Evolutionary conservation across 2,797 vertebrate species (phyloP), one percentile per base, ranked within the genome.

Genomic region (Rhinatrema bivittatum): DNA sequence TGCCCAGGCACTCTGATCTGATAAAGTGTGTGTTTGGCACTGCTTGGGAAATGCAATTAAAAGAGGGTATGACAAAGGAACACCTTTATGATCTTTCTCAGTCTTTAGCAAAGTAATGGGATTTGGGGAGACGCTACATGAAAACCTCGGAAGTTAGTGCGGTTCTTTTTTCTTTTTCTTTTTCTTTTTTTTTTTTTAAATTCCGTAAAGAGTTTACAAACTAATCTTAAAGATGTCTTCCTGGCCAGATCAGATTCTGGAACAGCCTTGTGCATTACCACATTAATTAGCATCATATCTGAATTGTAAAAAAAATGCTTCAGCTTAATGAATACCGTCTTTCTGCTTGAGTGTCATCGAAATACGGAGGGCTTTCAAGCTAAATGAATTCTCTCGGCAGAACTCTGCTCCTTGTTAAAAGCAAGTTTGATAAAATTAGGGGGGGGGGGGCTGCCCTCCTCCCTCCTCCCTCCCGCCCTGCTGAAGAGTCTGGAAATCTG

Each of bases 251-350:
- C 20, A 59, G 39, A 19, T 47, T 56, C 20, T 36, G 54, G 30
- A 42, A 57, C 27, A 17, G 17, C 18, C 38, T 58, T 35, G 16
- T 53, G 9, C 32, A 56, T 14, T 28, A 26, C 36, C 25, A 42
- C 51, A 50, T n/a, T 20, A 56, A 50, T 70, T 72, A 67, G 31
- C 47, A 56, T 70, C 59, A 51, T 53, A 39, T 36, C 37, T 72
- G 28, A 46, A 65, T 69, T 50, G 53, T 4, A 36, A 49, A 52
- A 33, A 42, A 32, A 37, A 36, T 18, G 46, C 39, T 53, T 57
- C 22, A 53, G 14, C 56, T 60, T 38, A 62, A 62, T 36, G 25
- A 56, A 26, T 50, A 37, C 20, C 30, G 22, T 50, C 31, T 39
- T 47, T 50, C 38, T 34, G 7, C 49, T 65, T 42, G 38, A 28